These are phyloP conservation scores for Yponomeuta sedellus DNA, from an alignment of 2,888 invertebrate species.

Conservation along the genomic window DNA sequence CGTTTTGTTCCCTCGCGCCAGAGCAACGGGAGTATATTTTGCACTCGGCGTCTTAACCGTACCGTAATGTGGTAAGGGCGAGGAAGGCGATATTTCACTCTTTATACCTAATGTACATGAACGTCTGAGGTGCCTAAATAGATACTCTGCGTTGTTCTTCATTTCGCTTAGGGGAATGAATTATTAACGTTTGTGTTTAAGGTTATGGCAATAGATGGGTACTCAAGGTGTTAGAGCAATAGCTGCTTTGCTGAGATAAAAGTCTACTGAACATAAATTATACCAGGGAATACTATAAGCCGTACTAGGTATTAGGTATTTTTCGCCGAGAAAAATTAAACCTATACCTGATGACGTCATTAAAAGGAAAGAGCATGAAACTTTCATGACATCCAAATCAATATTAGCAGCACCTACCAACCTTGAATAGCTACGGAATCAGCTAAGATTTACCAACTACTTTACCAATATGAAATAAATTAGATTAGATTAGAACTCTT, in stretches of 20 bases:
- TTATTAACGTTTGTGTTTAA: conserved; percentile 36
- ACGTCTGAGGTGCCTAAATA: conserved; percentile 38
- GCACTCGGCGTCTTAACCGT: conserved; percentile 29
- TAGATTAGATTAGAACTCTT: too few relatives aligned
- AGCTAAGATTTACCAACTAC: too few relatives aligned
- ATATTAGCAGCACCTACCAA: too few relatives aligned
- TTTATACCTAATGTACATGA: conserved; percentile 48
- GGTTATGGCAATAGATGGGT: conserved; percentile 1
- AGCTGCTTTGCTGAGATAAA: background rate
- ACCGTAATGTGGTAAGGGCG: conserved; percentile 27
- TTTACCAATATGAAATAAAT: too few relatives aligned
- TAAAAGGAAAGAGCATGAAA: too few relatives aligned
- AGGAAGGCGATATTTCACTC: conserved; percentile 45
- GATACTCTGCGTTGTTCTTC: conserved; percentile 42
- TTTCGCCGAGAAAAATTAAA: too few relatives aligned
- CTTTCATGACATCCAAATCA: too few relatives aligned
- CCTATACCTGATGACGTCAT: too few relatives aligned
- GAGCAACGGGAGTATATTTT: conserved; percentile 27
- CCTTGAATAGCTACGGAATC: too few relatives aligned
- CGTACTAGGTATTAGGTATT: background rate
- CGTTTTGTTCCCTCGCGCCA: conserved; percentile 25
- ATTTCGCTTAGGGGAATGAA: conserved; percentile 47
- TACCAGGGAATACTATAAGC: background rate
- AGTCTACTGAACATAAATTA: background rate
- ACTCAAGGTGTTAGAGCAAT: background rate